Evolutionary conservation across 2,797 vertebrate genomes (phyloP).

Genomic region (Mormyrus proboscirostris): DNA sequence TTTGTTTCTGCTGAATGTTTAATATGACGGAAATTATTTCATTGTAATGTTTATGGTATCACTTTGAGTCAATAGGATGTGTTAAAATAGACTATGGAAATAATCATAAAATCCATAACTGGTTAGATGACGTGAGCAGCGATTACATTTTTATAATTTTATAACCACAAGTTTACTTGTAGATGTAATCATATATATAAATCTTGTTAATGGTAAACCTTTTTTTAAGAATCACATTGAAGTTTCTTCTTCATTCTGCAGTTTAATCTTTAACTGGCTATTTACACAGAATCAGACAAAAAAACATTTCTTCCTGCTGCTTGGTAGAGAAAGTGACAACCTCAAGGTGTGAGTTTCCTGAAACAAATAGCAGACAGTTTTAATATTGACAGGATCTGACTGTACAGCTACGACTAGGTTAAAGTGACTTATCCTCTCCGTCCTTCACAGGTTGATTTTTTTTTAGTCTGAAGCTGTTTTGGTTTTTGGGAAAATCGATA

Average conservation of each 20-base stretch:
- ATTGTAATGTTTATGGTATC: background rate
- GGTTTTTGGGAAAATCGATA: background rate
- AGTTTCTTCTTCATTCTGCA: background rate
- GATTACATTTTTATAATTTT: background rate
- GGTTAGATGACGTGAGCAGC: background rate
- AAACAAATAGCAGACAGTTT: background rate
- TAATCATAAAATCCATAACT: background rate
- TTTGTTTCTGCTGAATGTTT: background rate
- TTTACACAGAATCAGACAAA: background rate
- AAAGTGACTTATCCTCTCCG: background rate
- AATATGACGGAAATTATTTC: background rate
- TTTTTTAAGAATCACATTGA: background rate
- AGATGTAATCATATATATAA: background rate
- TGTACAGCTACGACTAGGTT: background rate
- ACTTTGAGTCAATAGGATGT: background rate
- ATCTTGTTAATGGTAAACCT: constrained; percentile 5
- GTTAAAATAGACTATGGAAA: background rate
- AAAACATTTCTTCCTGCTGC: background rate
- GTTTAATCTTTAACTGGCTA: constrained; percentile 4
- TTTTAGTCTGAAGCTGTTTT: background rate
- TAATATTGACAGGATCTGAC: background rate
- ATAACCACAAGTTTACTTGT: background rate
- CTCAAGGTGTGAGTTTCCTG: background rate
- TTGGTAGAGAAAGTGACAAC: background rate
- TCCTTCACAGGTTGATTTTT: background rate